Evolutionary conservation across 2,113 vertebrate genomes (phyloP).

Genomic region (Epinephelus lanceolatus): DNA sequence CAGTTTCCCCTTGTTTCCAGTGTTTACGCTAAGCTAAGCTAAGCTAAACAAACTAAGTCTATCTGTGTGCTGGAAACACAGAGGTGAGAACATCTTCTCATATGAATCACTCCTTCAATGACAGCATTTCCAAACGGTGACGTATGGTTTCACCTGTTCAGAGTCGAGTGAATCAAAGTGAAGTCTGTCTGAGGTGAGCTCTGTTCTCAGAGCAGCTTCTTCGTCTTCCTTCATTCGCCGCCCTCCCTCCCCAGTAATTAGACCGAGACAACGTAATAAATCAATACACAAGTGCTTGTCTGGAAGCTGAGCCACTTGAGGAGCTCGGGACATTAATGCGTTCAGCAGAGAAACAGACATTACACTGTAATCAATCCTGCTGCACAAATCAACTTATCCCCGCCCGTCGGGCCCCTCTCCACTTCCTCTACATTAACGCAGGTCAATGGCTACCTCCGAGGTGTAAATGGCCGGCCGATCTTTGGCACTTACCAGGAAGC

Average conservation of each 20-base stretch:
- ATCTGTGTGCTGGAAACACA: background rate
- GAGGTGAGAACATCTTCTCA: too few relatives aligned
- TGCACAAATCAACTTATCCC: slow-evolving; percentile 79
- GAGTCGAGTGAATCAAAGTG: slow-evolving; percentile 2
- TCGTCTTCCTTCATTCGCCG: slow-evolving; percentile 12
- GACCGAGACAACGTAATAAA: slow-evolving; percentile 76
- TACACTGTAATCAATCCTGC: slow-evolving; percentile 84
- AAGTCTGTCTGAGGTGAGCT: slow-evolving; percentile 29
- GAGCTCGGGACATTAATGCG: slow-evolving; percentile 76
- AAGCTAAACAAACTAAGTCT: background rate
- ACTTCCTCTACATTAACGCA: slow-evolving; percentile 77
- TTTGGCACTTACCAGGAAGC: slow-evolving; percentile 58
- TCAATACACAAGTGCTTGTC: slow-evolving; percentile 80
- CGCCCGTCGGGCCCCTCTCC: slow-evolving; percentile 28
- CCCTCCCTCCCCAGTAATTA: slow-evolving; percentile 74
- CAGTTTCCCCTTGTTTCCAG: background rate
- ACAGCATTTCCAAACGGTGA: too few relatives aligned
- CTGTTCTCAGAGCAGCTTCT: slow-evolving; percentile 40
- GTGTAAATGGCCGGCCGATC: slow-evolving; percentile 62
- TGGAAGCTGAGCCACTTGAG: slow-evolving; percentile 74
- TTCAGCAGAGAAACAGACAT: slow-evolving; percentile 79
- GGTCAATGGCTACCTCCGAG: slow-evolving; percentile 67
- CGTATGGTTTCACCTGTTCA: slow-evolving; percentile 24
- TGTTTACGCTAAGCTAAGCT: background rate
- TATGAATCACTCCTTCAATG: too few relatives aligned